Percentiles rank a stretch among this genome's conserved stretches.
Conservation (phyloP, 1,140 invertebrate genomes). For the Caenorhabditis remanei region DNA sequence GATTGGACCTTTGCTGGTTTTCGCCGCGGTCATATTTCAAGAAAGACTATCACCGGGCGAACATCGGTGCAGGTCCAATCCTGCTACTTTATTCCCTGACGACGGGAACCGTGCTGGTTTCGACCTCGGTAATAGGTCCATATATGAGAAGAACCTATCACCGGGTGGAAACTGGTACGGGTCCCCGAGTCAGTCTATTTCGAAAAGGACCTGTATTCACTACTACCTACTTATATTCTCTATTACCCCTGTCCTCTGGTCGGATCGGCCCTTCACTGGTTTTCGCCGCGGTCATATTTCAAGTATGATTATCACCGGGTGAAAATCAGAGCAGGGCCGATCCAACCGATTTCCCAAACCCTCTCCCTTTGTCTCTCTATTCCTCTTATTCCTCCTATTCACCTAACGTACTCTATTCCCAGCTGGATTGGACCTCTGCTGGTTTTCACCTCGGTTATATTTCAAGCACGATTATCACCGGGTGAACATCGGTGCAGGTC, state of each 20-base stretch:
- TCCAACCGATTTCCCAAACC: not conserved
- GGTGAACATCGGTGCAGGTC: not conserved
- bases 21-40: not conserved
- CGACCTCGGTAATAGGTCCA: too few relatives aligned
- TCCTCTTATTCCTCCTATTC: not conserved
- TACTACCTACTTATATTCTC: too few relatives aligned
- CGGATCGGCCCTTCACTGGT: too few relatives aligned
- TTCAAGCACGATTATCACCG: not conserved
- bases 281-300: not conserved
- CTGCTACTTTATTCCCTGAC: too few relatives aligned
- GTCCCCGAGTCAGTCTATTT: too few relatives aligned
- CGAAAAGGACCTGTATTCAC: too few relatives aligned
- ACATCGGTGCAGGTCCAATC: not conserved
- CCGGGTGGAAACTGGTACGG: too few relatives aligned
- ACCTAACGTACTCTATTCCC: too few relatives aligned
- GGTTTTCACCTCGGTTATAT: not conserved
- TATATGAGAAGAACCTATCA: too few relatives aligned
- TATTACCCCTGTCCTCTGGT: too few relatives aligned
- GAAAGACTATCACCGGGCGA: not conserved
- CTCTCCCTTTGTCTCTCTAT: not conserved
- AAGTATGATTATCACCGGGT: slow-evolving; percentile 23
- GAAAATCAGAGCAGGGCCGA: not conserved
- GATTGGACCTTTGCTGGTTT: not conserved
- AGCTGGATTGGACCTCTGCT: not conserved
- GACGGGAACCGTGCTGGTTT: too few relatives aligned